A percentile compares a stretch with the other conserved stretches of the same genome.
Conservation (phyloP, 2,797 vertebrate genomes). For the Semaprochilodus insignis region DNA sequence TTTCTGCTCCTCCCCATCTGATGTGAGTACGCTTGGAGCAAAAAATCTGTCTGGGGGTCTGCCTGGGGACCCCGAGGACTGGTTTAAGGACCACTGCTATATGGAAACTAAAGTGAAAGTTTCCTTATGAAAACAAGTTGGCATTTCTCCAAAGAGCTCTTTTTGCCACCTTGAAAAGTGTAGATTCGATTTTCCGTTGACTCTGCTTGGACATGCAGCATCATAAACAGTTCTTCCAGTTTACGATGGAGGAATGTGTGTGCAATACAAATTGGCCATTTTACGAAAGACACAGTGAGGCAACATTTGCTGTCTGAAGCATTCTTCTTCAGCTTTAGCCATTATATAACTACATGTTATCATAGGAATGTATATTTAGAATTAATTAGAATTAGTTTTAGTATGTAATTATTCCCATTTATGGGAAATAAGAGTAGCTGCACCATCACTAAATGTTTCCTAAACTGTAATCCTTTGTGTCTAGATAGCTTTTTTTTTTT, state of each 20-base stretch:
- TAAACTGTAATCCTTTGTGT: constrained; percentile 1
- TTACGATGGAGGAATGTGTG: too few species aligned
- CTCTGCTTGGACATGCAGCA: neutral
- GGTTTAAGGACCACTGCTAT: neutral
- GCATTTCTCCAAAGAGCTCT: neutral
- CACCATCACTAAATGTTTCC: neutral
- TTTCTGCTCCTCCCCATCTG: too few species aligned
- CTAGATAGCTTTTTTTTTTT: constrained; percentile 15
- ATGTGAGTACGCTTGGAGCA: too few species aligned
- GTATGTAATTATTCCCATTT: neutral
- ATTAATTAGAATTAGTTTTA: neutral
- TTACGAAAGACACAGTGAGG: too few species aligned
- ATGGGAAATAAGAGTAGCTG: too few species aligned
- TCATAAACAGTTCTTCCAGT: neutral
- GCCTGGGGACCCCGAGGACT: too few species aligned
- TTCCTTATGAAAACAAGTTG: neutral
- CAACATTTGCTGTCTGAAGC: too few species aligned
- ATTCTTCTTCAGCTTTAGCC: too few species aligned
- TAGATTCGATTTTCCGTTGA: neutral
- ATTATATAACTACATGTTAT: neutral
- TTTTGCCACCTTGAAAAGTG: neutral
- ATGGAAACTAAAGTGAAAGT: neutral
- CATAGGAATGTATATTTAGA: neutral
- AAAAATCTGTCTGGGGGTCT: too few species aligned
- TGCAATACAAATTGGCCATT: neutral